phyloP scores from a whole-genome alignment of 2,797 vertebrate species.

The Benthosema pterotum region DNA sequence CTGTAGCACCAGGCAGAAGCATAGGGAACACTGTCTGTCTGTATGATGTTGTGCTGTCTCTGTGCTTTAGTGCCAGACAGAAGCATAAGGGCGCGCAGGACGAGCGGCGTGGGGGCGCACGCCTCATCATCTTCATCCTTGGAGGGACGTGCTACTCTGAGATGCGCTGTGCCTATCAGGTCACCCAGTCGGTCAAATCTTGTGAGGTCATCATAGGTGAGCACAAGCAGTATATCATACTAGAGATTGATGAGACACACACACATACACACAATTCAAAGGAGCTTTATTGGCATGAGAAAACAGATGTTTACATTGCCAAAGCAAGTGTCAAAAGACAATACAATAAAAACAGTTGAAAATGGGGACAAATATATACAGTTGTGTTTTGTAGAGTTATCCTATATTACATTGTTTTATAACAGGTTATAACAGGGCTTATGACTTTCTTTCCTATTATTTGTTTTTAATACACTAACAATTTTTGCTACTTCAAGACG shows the following conservation, averaged over 20 bases:
- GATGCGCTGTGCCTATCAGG: constrained; percentile 94
- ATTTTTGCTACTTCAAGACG: too few relatives aligned
- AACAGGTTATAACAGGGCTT: too few relatives aligned
- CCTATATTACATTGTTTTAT: too few relatives aligned
- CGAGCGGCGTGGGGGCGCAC: constrained; percentile 83
- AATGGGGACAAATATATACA: too few relatives aligned
- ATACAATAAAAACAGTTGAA: too few relatives aligned
- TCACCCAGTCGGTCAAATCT: constrained; percentile 87
- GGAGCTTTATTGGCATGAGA: too few relatives aligned
- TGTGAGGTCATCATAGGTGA: constrained; percentile 95
- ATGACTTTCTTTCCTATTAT: too few relatives aligned
- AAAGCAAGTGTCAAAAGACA: too few relatives aligned
- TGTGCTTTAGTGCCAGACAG: constrained; percentile 86
- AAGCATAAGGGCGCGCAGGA: constrained; percentile 86
- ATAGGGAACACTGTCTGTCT: background rate
- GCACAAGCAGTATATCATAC: constrained; percentile 29
- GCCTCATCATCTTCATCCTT: constrained; percentile 93
- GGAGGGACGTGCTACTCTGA: constrained; percentile 92
- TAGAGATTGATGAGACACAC: background rate
- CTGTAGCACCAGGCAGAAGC: constrained; percentile 74
- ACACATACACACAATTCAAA: too few relatives aligned
- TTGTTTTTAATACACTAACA: too few relatives aligned
- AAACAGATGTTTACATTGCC: too few relatives aligned
- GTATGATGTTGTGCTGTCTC: background rate
- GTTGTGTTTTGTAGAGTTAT: too few relatives aligned